Conservation (phyloP, 2,113 vertebrate species). For the Pelecanus crispus region DNA sequence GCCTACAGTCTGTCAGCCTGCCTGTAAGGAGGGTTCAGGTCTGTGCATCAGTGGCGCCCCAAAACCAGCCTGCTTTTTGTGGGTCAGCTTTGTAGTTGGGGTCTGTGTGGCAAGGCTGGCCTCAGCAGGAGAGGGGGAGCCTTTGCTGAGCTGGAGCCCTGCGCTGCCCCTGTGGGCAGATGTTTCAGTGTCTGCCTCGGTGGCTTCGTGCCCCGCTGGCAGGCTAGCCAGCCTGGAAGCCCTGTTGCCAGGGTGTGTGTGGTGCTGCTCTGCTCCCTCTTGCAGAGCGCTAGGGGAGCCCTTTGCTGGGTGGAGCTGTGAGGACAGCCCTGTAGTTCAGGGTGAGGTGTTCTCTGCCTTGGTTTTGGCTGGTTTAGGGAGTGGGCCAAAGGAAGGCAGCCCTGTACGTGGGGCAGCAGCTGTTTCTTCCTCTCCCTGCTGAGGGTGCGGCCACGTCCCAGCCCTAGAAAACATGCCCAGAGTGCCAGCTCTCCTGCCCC, state of each 20-base stretch:
- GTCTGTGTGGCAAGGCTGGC: not conserved
- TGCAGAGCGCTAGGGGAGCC: not conserved
- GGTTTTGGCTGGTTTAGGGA: no score
- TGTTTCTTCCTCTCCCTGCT: no score
- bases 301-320: not conserved
- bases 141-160: not conserved
- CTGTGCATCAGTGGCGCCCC: not conserved
- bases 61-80: not conserved
- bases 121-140: not conserved
- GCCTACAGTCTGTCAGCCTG: not conserved
- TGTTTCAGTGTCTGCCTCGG: not conserved
- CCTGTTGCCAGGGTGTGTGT: not conserved
- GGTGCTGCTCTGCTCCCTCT: not conserved
- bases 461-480: no score
- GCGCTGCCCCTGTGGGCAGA: not conserved
- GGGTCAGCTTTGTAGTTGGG: not conserved
- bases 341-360: no score
- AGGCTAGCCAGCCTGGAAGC: not conserved
- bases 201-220: not conserved
- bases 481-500: no score
- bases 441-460: no score
- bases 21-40: no score
- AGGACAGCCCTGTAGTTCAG: not conserved
- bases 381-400: no score
- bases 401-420: no score